Percentiles rank a stretch among this genome's conserved stretches.
Evolutionary conservation across 2,797 vertebrate species (phyloP).

Genomic region (Siniperca undulata): DNA sequence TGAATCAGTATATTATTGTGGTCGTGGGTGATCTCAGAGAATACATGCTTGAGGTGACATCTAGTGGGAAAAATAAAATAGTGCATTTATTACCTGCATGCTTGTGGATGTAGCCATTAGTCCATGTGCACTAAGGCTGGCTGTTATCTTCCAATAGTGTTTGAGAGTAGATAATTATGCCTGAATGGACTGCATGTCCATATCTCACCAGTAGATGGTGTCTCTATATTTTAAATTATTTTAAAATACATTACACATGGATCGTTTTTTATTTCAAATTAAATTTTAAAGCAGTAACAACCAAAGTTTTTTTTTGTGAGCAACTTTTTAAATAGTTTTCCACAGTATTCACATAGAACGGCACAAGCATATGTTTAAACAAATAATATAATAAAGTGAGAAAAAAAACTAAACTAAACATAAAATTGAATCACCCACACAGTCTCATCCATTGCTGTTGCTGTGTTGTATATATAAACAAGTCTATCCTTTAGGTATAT

Average conservation of each 20-base stretch:
- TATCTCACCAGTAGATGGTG: conserved; percentile 33
- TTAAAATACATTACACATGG: background rate
- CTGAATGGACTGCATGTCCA: background rate
- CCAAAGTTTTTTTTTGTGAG: background rate
- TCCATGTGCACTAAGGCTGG: background rate
- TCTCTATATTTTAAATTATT: conserved; percentile 3
- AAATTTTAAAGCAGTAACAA: background rate
- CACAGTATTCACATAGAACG: background rate
- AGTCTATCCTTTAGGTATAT: no score
- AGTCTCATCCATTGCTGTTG: background rate
- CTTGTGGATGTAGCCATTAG: background rate
- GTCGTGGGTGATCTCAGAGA: background rate
- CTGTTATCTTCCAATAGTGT: background rate
- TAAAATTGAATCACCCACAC: background rate
- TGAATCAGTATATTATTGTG: background rate
- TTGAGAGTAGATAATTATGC: background rate
- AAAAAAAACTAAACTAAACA: background rate
- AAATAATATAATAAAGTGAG: background rate
- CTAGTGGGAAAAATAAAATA: conserved; percentile 52
- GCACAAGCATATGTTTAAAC: background rate
- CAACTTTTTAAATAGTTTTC: background rate
- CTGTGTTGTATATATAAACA: no score
- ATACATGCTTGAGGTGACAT: conserved; percentile 38
- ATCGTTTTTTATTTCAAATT: background rate
- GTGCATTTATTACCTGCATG: conserved; percentile 1